Percentiles rank a stretch among this genome's conserved stretches.
These are phyloP conservation scores for Gadopsis bispinosus DNA, from an alignment of 2,797 vertebrate genomes.

Conservation along the genomic window DNA sequence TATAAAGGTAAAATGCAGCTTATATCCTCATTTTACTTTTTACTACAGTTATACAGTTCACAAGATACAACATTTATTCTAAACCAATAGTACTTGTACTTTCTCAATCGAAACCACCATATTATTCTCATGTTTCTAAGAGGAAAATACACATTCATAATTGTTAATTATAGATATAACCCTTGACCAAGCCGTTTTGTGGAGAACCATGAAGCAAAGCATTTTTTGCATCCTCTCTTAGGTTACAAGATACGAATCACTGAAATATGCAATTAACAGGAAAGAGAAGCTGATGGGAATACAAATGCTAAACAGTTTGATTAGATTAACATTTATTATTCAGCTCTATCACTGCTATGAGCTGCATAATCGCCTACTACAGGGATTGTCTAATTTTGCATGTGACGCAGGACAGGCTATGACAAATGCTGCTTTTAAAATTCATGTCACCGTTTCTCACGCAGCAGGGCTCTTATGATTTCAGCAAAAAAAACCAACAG, in stretches of 20 bases:
- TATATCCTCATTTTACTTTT: background rate
- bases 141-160: background rate
- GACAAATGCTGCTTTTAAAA: constrained; percentile 46
- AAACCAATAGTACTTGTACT: background rate
- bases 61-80: background rate
- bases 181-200: background rate
- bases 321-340: constrained; percentile 51
- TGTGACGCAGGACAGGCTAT: constrained; percentile 31
- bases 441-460: constrained; percentile 49
- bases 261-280: constrained; percentile 27
- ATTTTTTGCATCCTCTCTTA: background rate
- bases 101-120: background rate
- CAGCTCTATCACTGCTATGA: constrained; percentile 39
- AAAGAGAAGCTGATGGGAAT: constrained; percentile 26
- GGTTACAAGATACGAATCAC: constrained; percentile 17
- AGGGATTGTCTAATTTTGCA: constrained; percentile 35
- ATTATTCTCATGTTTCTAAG: background rate
- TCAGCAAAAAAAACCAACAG: constrained; percentile 42
- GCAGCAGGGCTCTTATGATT: constrained; percentile 45
- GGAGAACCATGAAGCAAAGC: background rate
- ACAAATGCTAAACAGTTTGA: constrained; percentile 34
- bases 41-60: background rate
- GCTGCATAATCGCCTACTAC: constrained; percentile 43
- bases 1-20: background rate
- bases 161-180: background rate